Evolutionary conservation across 2,113 vertebrate species (phyloP), one percentile per base, ranked within the genome.

Genomic region (Syrrhaptes paradoxus): DNA sequence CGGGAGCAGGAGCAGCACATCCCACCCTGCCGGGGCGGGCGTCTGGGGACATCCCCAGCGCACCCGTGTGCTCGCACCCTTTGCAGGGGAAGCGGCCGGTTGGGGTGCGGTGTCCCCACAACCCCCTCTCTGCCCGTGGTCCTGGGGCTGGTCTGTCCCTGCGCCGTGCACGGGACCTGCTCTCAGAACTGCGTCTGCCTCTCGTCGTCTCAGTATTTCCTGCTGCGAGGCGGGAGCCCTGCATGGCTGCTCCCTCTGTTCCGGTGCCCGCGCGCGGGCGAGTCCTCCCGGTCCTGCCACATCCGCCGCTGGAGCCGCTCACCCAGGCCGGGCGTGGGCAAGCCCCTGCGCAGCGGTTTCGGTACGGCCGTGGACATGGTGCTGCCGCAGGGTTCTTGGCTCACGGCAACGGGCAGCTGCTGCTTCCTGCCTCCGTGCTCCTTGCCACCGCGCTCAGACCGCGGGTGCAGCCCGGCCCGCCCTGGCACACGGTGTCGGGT

Each of bases 131-230:
- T 36, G 29, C 61, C 38, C 3, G 0, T 2, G 3, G 7, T 17
- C 9, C 68, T 1, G 1, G 2, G 51, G 63, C 80, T 63, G 59
- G 20, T 29, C 43, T 6, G 19, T 8, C n/a, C 15, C 1, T 3
- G 22, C 52, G 1, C 0, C 1, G 21, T 1, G 8, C 4, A 4
- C 17, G 18, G 74, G 51, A 48, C 24, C 67, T 14, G 18, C 45
- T 57, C 67, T 28, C 8, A 18, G 13, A 29, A 3, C n/a, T 5
- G 0, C 0, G 15, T 46, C 61, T 12, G 0, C 36, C 5, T 3
- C 4, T 1, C 4, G 0, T 25, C 0, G 0, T 13, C 21, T 2
- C 2, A 0, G 16, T 9, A 7, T 36, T 49, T 19, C 52, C 72
- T 31, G 3, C 17, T 19, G 11, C 1, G 20, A 26, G 83, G 66